These are phyloP conservation scores for Ambastaia sidthimunki DNA, from an alignment of 2,797 vertebrate genomes.

Conservation along the genomic window DNA sequence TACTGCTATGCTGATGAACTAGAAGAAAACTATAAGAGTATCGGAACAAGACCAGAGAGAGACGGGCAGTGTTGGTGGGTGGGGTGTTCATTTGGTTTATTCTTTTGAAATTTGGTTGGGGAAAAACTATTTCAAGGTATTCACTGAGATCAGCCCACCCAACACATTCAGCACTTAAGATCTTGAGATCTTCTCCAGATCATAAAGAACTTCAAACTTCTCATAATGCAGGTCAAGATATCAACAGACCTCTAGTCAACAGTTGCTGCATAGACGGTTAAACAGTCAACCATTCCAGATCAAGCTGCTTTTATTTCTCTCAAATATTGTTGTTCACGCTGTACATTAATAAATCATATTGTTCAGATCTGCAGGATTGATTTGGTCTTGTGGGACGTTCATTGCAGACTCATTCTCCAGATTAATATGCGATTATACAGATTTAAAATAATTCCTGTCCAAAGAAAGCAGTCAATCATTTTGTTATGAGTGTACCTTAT, in stretches of 20 bases:
- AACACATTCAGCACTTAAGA: conserved; percentile 1
- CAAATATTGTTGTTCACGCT: not conserved
- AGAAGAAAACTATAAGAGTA: conserved; percentile 36
- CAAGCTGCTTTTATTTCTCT: not conserved
- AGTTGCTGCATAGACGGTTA: conserved; percentile 36
- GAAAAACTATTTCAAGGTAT: conserved; percentile 3
- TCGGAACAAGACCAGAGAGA: conserved; percentile 10
- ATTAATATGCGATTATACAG: not conserved
- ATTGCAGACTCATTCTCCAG: not conserved
- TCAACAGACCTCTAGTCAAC: not conserved
- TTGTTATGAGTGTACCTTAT: conserved; percentile 32
- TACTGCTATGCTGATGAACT: not conserved
- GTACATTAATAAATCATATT: not conserved
- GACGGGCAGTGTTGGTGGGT: not conserved
- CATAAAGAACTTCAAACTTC: not conserved
- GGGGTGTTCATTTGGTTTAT: not conserved
- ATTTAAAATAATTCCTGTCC: not conserved
- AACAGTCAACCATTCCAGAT: conserved; percentile 37
- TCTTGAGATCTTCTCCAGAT: not conserved
- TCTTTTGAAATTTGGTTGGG: conserved; percentile 5
- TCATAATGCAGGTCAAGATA: not conserved
- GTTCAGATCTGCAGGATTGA: not conserved
- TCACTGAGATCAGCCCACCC: conserved; percentile 8
- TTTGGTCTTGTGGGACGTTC: not conserved
- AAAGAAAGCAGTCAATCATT: not conserved